Percentiles rank a stretch among this genome's conserved stretches.
Evolutionary conservation across 2,113 vertebrate species (phyloP).

Genomic region (Eira barbara): DNA sequence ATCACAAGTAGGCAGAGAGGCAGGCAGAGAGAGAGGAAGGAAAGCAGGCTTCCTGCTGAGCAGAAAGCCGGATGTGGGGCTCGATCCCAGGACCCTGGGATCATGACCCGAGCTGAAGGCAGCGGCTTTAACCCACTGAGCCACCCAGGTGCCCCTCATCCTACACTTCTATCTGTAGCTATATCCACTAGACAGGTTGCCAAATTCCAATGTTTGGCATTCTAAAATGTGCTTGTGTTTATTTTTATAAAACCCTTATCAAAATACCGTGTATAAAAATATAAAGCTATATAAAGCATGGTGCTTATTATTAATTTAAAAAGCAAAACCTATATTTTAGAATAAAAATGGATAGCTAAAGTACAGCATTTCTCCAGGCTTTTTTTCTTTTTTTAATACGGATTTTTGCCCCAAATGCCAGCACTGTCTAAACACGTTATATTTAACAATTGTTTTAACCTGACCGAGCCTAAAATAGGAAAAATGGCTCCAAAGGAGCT

Average conservation of each 20-base stretch:
- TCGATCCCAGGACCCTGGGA: too few relatives aligned
- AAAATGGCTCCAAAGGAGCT: conserved; percentile 59
- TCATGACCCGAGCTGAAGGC: too few relatives aligned
- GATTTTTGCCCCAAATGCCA: background rate
- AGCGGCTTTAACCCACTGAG: too few relatives aligned
- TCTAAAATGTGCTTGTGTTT: background rate
- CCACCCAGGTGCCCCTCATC: too few relatives aligned
- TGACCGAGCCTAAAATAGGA: conserved; percentile 51
- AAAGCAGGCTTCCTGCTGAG: too few relatives aligned
- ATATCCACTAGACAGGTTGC: background rate
- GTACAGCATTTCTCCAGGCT: background rate
- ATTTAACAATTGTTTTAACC: conserved; percentile 33
- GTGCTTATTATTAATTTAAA: background rate
- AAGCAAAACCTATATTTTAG: background rate
- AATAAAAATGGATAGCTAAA: conserved; percentile 15
- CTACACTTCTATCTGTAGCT: conserved; percentile 32
- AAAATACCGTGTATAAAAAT: background rate
- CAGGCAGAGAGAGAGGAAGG: too few relatives aligned
- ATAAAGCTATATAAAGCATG: background rate
- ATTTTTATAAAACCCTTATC: conserved; percentile 25
- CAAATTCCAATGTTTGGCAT: conserved; percentile 32
- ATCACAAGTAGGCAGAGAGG: too few relatives aligned
- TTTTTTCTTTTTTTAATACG: background rate
- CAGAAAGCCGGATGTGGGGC: too few relatives aligned
- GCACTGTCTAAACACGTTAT: conserved; percentile 42